Evolutionary conservation across 2,797 vertebrate species (phyloP), one percentile per base, ranked within the genome.

Genomic region (Siniperca obscura): DNA sequence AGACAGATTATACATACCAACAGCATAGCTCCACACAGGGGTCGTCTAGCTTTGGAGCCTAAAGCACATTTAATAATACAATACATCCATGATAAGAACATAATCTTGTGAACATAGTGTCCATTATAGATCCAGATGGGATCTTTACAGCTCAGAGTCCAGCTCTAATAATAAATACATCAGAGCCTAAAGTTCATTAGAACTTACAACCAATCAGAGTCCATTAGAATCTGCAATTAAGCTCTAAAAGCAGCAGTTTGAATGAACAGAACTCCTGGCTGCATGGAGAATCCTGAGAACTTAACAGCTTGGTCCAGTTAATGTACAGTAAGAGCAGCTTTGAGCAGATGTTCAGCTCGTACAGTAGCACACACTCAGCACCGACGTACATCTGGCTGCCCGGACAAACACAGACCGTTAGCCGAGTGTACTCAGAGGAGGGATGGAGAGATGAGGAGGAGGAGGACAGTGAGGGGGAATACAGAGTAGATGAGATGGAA

Each of bases 291-390:
- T 34, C 64, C 74, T 22, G 38, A 57, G 52, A 59, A 74, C 34
- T 59, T 62, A 74, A 56, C 80, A 74, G 78, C 81, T 74, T 16
- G 50, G 77, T 86, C 76, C 85, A 76, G 75, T 89, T 85, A 78
- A 70, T 44, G 38, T 88, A 86, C 85, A 88, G 66, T 82, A 64
- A 74, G 68, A 84, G 70, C 77, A 84, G 81, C 83, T 75, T 13
- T 19, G 74, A 82, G 66, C 91, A 92, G 90, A 92, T 91, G 91
- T 89, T 87, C 75, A 8, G 62, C 74, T 60, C 1, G 17, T 70
- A 77, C 65, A 73, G 85, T 56, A 46, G 65, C 53, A 52, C 80
- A 81, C 34, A 46, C 78, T 66, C 76, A 22, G 80, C 78, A 53
- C 59, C 34, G 50, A 77, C 21, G 64, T 86, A 92, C 90, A 91